Percentiles rank a stretch among this genome's conserved stretches.
Evolutionary conservation across 2,888 invertebrate species (phyloP).

Genomic region (Exocentrus adspersus): DNA sequence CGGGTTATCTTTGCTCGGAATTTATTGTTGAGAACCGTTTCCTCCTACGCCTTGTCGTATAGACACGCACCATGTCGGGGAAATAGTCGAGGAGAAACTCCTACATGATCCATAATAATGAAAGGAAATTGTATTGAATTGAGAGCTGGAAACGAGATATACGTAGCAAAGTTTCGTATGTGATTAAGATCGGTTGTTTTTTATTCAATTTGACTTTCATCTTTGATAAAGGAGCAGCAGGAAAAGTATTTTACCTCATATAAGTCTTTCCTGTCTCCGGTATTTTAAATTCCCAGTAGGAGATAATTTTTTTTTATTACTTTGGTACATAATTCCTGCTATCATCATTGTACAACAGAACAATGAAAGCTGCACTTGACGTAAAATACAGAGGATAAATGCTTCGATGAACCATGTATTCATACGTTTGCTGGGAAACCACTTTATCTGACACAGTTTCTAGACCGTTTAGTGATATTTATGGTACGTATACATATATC

Average conservation of each 20-base stretch:
- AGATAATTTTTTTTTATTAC: no score
- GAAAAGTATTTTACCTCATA: no score
- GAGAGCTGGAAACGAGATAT: no score
- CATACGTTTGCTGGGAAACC: not conserved
- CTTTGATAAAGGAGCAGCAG: no score
- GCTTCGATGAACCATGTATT: not conserved
- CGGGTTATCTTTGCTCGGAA: slow-evolving; percentile 8
- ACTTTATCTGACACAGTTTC: not conserved
- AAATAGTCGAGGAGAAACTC: no score
- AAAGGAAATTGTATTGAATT: no score
- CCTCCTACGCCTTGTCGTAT: slow-evolving; percentile 7
- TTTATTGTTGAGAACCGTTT: slow-evolving; percentile 12
- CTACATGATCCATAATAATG: not conserved
- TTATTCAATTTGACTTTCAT: no score
- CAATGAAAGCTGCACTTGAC: not conserved
- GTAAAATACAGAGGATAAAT: not conserved
- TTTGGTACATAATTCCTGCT: not conserved
- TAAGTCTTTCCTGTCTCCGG: not conserved
- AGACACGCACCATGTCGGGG: slow-evolving; percentile 5
- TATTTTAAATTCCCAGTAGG: no score
- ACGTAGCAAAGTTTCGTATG: no score
- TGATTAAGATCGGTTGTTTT: no score
- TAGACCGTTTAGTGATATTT: slow-evolving; percentile 7
- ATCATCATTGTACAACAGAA: not conserved
- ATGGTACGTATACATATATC: not conserved